Base-by-base conservation (phyloP, 2,888 invertebrate species). In the Bruchidius siliquastri region DNA sequence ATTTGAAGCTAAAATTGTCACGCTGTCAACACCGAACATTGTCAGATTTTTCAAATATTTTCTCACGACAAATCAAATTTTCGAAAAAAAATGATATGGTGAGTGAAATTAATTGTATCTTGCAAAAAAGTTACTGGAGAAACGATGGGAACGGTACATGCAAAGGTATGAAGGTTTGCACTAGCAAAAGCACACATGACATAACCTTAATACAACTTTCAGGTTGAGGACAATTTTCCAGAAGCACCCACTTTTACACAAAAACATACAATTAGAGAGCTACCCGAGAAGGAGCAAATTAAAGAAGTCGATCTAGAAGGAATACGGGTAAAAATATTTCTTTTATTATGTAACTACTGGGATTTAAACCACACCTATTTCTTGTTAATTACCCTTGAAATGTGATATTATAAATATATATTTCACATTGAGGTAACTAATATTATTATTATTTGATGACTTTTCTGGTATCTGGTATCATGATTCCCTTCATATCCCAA, bases 221-320 rank as follows among this genome's bases (percentile, higher is more conserved):
- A 80, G 78, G 77, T 76, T 71, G 78, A 78, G 71, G 78, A 80
- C 71, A 79, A 79, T 72, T 71, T 77, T 8, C 74, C 78, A 72
- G 79, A 79, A 79, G 73, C 76, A 70, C 74, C 72, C 20, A 71
- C 76, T 73, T 79, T 80, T 73, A 72, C 73, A 49, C 77, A 74
- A 26, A 76, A 76, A 72, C 73, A 75, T 18, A 74, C 73, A 4
- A 67, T 77, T 21, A 74, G 73, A 8, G 79, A 82, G 66, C 73
- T 74, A 13, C 75, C 76, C 32, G 75, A 79, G n/a, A 77, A 78
- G 68, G 74, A 79, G 69, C 77, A 80, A 72, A 75, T 81, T 20
- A 77, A 87, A 86, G 82, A 88, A 76, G 87, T 90, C 73, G 88
- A 88, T 74, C 85, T 90, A 2, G 88, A 89, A 71, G 88, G 88